Conservation (phyloP, 2,113 vertebrate genomes). For the Corapipo altera region DNA sequence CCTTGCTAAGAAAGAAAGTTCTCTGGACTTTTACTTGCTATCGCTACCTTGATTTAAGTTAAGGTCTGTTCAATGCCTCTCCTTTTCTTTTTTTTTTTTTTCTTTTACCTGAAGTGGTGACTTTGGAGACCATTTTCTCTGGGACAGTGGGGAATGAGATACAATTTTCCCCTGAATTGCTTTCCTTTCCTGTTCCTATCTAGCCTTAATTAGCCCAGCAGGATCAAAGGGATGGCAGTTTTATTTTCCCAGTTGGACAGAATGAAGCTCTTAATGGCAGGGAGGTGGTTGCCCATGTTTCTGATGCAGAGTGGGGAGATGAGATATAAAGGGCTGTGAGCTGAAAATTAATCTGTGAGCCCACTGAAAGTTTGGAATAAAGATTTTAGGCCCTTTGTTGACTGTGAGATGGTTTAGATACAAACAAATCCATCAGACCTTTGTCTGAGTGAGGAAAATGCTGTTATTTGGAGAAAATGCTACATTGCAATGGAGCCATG, state of each 20-base stretch:
- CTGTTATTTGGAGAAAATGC: not conserved
- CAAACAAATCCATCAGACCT: not conserved
- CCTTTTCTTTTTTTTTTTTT: not conserved
- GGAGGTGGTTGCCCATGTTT: not conserved
- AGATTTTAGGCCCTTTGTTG: not conserved
- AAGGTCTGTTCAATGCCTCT: not conserved
- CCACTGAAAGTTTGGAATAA: not conserved
- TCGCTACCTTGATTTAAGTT: not conserved
- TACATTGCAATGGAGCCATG: not conserved
- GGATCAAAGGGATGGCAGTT: not conserved
- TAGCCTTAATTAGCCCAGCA: not conserved
- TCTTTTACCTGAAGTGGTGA: not conserved
- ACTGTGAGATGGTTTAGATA: not conserved
- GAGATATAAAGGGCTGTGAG: not conserved
- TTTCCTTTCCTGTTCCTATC: not conserved
- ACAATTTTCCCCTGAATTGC: not conserved
- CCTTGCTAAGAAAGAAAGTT: not conserved
- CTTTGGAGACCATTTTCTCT: not conserved
- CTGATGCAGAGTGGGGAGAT: not conserved
- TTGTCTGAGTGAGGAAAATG: not conserved
- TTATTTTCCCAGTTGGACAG: not conserved
- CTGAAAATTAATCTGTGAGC: not conserved
- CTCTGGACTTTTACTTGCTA: not conserved
- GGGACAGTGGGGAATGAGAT: not conserved
- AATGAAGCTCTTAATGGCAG: not conserved